Percentiles rank a stretch among this genome's conserved stretches.
Evolutionary conservation across 2,888 invertebrate species (phyloP).

Genomic region (Rhopalosiphum nymphaeae): DNA sequence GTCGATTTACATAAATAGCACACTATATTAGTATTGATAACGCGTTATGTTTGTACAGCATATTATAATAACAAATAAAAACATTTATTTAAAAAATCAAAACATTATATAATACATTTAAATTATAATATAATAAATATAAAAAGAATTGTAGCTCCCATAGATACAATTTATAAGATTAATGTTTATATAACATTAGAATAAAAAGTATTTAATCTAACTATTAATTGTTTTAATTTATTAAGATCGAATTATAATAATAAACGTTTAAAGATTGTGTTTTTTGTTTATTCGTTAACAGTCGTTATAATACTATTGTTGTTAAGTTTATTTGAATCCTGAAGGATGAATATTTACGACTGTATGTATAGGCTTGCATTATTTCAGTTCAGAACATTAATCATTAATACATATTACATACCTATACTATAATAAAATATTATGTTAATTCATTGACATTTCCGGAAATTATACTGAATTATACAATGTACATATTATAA

Average conservation of each 20-base stretch:
- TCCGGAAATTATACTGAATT: neutral
- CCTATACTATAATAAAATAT: neutral
- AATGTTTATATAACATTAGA: neutral
- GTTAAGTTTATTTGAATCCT: neutral
- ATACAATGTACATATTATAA: neutral
- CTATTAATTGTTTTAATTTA: neutral
- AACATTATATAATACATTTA: neutral
- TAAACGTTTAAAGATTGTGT: neutral
- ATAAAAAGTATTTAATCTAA: neutral
- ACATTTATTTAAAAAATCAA: neutral
- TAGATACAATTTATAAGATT: neutral
- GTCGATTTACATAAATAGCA: neutral
- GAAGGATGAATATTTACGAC: neutral
- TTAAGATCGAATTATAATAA: neutral
- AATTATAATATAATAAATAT: neutral
- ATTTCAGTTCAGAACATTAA: neutral
- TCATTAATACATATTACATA: neutral
- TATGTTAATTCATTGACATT: neutral
- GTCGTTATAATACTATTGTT: neutral
- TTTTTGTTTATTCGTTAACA: neutral
- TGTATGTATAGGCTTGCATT: neutral
- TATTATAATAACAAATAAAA: neutral
- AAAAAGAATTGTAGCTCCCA: neutral
- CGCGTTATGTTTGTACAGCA: neutral
- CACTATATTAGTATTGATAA: neutral